Evolutionary conservation across 2,797 vertebrate species (phyloP).

Genomic region (Podarcis lilfordi): DNA sequence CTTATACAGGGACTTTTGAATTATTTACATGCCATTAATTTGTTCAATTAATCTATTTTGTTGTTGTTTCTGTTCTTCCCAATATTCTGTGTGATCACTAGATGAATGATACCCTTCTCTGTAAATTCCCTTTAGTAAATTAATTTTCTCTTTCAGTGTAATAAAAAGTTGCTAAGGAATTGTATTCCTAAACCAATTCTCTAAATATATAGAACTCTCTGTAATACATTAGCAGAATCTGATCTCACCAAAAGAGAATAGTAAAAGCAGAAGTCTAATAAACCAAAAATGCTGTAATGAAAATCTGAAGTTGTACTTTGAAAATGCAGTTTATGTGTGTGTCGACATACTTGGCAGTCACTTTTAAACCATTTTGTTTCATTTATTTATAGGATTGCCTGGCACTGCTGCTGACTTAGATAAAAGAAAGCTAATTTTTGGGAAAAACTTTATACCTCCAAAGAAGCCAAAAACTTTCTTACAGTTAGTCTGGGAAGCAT

Average conservation of each 20-base stretch:
- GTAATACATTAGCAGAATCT: background rate
- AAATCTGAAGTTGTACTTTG: background rate
- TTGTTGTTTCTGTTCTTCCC: background rate
- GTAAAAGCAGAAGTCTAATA: background rate
- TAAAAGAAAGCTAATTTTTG: slow-evolving; percentile 94
- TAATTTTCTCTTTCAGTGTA: background rate
- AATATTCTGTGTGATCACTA: background rate
- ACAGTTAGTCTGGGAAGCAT: slow-evolving; percentile 98
- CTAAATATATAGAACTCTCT: background rate
- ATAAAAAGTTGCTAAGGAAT: background rate
- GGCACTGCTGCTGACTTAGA: slow-evolving; percentile 90
- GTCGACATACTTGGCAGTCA: background rate
- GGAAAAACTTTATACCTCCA: slow-evolving; percentile 99
- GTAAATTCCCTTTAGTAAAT: background rate
- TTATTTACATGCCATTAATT: background rate
- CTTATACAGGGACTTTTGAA: background rate
- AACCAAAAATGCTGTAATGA: background rate
- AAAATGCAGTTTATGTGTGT: background rate
- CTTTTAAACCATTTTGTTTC: slow-evolving; percentile 23
- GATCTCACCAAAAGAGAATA: background rate
- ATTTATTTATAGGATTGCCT: slow-evolving; percentile 84
- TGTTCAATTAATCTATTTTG: background rate
- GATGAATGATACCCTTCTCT: background rate
- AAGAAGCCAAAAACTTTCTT: slow-evolving; percentile 99
- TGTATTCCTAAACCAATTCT: background rate